Base-by-base conservation (phyloP, 1,140 invertebrate genomes). In the Tetraneura akinire region DNA sequence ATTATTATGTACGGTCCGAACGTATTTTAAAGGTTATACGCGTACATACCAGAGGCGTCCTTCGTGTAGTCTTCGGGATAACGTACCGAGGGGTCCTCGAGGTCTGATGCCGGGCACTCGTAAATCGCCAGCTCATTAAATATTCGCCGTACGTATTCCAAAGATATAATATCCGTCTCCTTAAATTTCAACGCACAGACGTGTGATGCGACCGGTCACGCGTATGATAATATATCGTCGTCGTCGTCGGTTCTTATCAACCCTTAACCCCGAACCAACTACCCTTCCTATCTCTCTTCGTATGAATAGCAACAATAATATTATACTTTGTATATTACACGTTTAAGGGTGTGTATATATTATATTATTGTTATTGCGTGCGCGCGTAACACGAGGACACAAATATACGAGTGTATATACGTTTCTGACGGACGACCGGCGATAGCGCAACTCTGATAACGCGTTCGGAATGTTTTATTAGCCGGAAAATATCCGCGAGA, bases 161-260 rank as follows among this genome's bases (percentile, higher is more conserved):
- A 76, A 76, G 73, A 76, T 76, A n/a, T n/a, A n/a, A n/a, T n/a
- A 76, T 42, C 73, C 53, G 26, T 57, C 51, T 76, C 51, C 53
- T 76, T 76, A 76, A 76, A 76, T 76, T 76, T 76, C 73, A 76
- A 76, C 73, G 49, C 73, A 76, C 53, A 76, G 37, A 57, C 73
- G 73, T 76, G 73, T 76, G 73, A 57, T 76, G 66, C 32, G 21
- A 37, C 32, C 32, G 32, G 32, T 10, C 14, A 26, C 0, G 0
- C 21, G 1, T 14, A 9, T 21, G 13, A 57, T n/a, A n/a, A 57
- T 23, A 60, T 37, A 26, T 29, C 11, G 37, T 37, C 8, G 32
- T 8, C 32, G 49, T 18, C n/a, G 23, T 14, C 23, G 26, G 18
- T 32, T 51, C 26, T 53, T 26, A n/a, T n/a, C 8, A 71, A 32